A percentile compares a stretch with the other conserved stretches of the same genome.
Evolutionary conservation across 2,113 vertebrate genomes (phyloP).

Genomic region (Zosterops japonicus): DNA sequence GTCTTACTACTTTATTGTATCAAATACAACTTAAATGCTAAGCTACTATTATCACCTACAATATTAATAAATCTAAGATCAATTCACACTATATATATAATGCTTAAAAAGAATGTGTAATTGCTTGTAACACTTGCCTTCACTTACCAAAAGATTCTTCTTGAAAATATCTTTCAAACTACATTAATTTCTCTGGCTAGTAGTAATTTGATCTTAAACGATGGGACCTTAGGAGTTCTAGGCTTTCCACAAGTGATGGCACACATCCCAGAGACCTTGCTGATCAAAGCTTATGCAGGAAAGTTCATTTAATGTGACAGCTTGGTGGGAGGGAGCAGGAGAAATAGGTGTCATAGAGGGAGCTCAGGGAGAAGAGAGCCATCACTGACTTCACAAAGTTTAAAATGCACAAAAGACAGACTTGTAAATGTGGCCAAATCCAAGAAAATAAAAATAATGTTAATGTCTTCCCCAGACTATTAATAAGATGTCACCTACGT

Average conservation of each 20-base stretch:
- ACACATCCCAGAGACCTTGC: not conserved
- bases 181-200: not conserved
- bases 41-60: not conserved
- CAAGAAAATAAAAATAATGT: not conserved
- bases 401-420: not conserved
- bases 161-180: not conserved
- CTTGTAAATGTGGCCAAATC: not conserved
- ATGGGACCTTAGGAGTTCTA: not conserved
- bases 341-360: not conserved
- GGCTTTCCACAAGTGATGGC: not conserved
- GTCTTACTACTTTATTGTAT: not conserved
- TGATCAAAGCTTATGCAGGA: not conserved
- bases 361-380: not conserved
- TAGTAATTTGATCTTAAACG: not conserved
- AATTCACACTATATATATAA: not conserved
- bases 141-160: not conserved
- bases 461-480: slow-evolving; percentile 73
- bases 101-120: not conserved
- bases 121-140: not conserved
- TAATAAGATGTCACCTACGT: slow-evolving; percentile 92
- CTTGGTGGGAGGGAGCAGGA: not conserved
- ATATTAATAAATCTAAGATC: not conserved
- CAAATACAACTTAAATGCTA: not conserved
- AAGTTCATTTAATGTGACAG: not conserved
- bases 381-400: not conserved